Evolutionary conservation across 2,888 invertebrate genomes (phyloP).

Genomic region (Amblyteles armatorius): DNA sequence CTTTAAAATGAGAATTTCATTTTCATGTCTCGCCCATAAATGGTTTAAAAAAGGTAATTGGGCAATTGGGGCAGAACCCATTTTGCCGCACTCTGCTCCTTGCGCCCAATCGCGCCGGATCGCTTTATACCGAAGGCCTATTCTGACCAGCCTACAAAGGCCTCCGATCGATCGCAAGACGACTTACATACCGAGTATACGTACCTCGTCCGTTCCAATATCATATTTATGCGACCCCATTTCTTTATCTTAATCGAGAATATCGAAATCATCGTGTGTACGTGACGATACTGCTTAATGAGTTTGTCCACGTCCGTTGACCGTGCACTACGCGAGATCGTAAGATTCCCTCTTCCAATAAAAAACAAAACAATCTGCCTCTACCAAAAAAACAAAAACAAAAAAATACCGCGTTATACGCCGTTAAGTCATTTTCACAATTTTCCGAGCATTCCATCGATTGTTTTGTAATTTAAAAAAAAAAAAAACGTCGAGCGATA

Average conservation of each 20-base stretch:
- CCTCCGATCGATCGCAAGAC: constrained; percentile 45
- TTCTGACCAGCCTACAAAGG: neutral
- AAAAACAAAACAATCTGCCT: neutral
- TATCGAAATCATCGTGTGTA: constrained; percentile 6
- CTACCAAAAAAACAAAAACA: neutral
- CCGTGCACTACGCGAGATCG: constrained; percentile 14
- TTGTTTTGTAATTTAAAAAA: neutral
- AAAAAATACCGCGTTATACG: neutral
- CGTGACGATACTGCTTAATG: constrained; percentile 10
- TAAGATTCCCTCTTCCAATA: neutral
- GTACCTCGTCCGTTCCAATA: constrained; percentile 40
- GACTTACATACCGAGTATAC: constrained; percentile 20
- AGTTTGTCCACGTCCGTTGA: neutral
- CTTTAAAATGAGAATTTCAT: no score
- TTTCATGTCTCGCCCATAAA: no score
- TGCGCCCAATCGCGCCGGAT: neutral
- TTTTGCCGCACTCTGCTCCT: neutral
- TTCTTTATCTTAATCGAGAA: constrained; percentile 25
- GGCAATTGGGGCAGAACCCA: neutral
- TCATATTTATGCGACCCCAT: constrained; percentile 58
- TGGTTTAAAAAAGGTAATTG: no score
- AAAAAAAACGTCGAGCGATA: neutral
- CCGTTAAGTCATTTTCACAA: neutral
- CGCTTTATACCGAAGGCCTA: neutral
- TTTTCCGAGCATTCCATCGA: neutral